Evolutionary conservation across 1,140 invertebrate species (phyloP).

Genomic region (Agraylea sexmaculata): DNA sequence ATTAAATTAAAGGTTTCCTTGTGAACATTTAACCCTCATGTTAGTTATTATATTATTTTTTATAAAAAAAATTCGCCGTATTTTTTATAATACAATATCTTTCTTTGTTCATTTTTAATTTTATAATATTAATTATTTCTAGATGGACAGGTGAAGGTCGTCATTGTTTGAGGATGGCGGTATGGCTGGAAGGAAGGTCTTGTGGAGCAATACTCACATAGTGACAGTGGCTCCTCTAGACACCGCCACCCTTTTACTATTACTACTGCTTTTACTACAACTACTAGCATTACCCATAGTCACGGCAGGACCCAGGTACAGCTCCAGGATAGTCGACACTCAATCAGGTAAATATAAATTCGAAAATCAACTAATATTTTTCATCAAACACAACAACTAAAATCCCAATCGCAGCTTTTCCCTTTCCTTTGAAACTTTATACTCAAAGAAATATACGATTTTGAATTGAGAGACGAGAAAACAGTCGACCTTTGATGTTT

Average conservation of each 20-base stretch:
- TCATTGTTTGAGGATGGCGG: conserved; percentile 18
- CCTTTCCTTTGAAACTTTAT: too few relatives aligned
- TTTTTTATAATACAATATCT: not conserved
- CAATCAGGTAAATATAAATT: conserved; percentile 41
- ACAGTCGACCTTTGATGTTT: too few relatives aligned
- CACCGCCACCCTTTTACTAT: conserved; percentile 13
- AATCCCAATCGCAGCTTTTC: too few relatives aligned
- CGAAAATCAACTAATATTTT: too few relatives aligned
- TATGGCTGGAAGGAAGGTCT: conserved; percentile 16
- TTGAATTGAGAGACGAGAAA: too few relatives aligned
- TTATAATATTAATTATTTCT: conserved; percentile 2
- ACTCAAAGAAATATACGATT: too few relatives aligned
- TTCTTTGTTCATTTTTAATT: conserved; percentile 1
- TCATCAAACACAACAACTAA: too few relatives aligned
- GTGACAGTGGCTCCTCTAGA: too few relatives aligned
- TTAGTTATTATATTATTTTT: conserved; percentile 8
- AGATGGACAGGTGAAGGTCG: conserved; percentile 17
- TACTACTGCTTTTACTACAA: conserved; percentile 11
- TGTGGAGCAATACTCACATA: too few relatives aligned
- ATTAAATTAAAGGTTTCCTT: too few relatives aligned
- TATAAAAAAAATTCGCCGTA: not conserved
- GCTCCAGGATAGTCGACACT: conserved; percentile 42
- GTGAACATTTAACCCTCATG: too few relatives aligned
- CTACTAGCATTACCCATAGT: conserved; percentile 12
- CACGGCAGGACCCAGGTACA: conserved; percentile 33